Base-by-base conservation (phyloP, 2,113 vertebrate genomes). In the Ornithorhynchus anatinus region DNA sequence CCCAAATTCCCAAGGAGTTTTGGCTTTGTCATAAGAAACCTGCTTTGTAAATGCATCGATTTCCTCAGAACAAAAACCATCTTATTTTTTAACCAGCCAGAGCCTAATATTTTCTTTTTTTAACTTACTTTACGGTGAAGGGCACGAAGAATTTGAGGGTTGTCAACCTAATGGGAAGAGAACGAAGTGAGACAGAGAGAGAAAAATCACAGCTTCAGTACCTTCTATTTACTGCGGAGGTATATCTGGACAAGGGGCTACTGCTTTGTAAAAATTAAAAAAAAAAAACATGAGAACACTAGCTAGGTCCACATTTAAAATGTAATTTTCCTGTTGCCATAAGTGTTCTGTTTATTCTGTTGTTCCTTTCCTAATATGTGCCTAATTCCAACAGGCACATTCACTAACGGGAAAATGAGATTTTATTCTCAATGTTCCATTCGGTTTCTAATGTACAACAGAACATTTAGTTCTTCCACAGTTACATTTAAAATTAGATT, bases 301-400 rank as follows among this genome's bases (percentile, higher is more conserved):
- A 23, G 4, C 23, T 59, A 6, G 32, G 10, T 37, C 10, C 29
- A 44, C 38, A 82, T 71, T 79, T 75, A 42, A 59, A 59, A 38
- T 54, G 51, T 29, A 23, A 75, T n/a, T n/a, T n/a, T n/a, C n/a
- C n/a, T n/a, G n/a, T n/a, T n/a, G 72, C 52, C n/a, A 67, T 13
- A 69, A 58, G 31, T 62, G 15, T 50, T 79, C 59, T 79, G 50
- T 69, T 71, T 78, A 60, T 61, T 69, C 59, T 3, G 54, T 25
- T 51, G 12, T 57, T 75, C 32, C 17, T 53, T 69, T 69, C 32
- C 44, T 51, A 60, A 50, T 65, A 61, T 35, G 43, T 59, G 62
- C 75, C 37, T 76, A 70, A 77, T 70, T 79, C 40, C 33, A 74
- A 63, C 25, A 37, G 61, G 56, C 69, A 67, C 39, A 56, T 33